Evolutionary conservation across 2,888 invertebrate species (phyloP), one percentile per base, ranked within the genome.

Genomic region (Salticus scenicus): DNA sequence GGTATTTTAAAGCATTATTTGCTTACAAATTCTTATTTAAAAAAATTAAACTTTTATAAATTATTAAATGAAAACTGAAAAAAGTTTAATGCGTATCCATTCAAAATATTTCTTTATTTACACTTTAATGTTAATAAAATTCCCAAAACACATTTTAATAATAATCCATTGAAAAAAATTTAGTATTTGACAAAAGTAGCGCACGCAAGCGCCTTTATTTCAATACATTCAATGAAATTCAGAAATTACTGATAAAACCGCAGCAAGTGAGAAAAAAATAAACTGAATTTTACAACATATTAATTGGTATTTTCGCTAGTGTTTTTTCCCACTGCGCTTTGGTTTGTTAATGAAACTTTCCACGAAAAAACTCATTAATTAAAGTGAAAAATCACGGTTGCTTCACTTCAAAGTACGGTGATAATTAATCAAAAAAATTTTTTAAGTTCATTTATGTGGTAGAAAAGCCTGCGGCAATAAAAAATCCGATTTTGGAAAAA

Each of bases 381-480:
- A 57, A 57, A 57, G 57, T 57, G 57, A 57, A 57, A 57, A 57
- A 57, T 57, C 57, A 57, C 57, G 57, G 4, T 17, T 24, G 57
- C 57, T 57, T 57, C 57, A 57, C 57, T 57, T 57, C 57, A 57
- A 57, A 57, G 57, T 7, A 20, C 57, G 57, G 20, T 12, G 57
- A 24, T 57, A 57, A 57, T 57, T 57, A 57, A 57, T 57, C 57
- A 57, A 24, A 20, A 24, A 24, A 7, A 24, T 57, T 57, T 57
- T 24, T 24, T 24, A 57, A 57, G 57, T 24, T 24, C 4, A 57
- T 57, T 57, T 57, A 57, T 57, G 57, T 24, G 24, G 57, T 24
- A 7, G 57, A 37, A 37, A 37, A 17, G 57, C 2, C 24, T 24
- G 24, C 2, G 57, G 5, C 2, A 24, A 24, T 17, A 57, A 57